Evolutionary conservation across 1,140 invertebrate genomes (phyloP).

Genomic region (Cyclina sinensis): DNA sequence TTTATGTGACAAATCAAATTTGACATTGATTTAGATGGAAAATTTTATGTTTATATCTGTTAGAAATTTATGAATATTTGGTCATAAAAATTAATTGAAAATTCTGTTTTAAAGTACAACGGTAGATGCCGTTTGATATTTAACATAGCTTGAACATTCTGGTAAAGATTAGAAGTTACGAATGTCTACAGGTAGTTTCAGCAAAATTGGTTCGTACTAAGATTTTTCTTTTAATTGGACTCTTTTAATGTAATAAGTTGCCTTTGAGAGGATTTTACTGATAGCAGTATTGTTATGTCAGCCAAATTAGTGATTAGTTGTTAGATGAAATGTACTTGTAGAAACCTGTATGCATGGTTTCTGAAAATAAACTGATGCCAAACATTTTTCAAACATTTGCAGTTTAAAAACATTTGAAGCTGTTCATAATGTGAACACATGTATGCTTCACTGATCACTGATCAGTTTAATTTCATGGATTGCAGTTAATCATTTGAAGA

Average conservation of each 20-base stretch:
- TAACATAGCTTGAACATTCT: neutral
- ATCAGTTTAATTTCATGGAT: no score
- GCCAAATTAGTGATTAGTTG: neutral
- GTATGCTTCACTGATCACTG: no score
- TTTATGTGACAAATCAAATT: slow-evolving; percentile 49
- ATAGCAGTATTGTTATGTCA: neutral
- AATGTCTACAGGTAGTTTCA: neutral
- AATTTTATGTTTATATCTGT: slow-evolving; percentile 31
- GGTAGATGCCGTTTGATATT: neutral
- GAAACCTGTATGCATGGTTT: no score
- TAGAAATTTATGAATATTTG: slow-evolving; percentile 27
- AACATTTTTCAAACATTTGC: no score
- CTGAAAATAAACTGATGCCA: no score
- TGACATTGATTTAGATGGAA: slow-evolving; percentile 35
- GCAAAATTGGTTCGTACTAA: neutral
- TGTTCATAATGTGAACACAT: no score
- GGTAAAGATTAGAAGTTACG: neutral
- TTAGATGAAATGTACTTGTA: no score
- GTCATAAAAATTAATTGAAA: slow-evolving; percentile 47
- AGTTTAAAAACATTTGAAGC: no score
- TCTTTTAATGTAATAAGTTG: neutral
- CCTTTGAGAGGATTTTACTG: neutral
- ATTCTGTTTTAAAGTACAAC: neutral
- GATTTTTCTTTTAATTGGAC: neutral
- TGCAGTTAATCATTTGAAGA: no score